These are phyloP conservation scores for Calephelis nemesis DNA, from an alignment of 1,140 invertebrate species.

Conservation along the genomic window DNA sequence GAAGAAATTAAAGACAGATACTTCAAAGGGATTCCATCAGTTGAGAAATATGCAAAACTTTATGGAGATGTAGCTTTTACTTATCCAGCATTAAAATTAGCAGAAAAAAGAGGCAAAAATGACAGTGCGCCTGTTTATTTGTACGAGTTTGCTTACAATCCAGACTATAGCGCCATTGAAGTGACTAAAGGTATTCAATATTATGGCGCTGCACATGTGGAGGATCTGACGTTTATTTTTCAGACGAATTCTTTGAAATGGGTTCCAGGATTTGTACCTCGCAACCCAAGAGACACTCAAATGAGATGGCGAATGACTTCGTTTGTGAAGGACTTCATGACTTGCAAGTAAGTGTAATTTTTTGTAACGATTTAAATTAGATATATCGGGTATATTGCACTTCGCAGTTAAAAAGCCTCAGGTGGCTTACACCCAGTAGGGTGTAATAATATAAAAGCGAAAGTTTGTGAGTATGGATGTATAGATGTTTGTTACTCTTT, in stretches of 20 bases:
- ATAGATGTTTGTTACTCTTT: no score
- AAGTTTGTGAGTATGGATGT: no score
- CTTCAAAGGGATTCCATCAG: constrained; percentile 34
- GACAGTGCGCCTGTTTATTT: constrained; percentile 39
- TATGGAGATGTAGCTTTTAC: constrained; percentile 43
- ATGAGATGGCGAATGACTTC: constrained; percentile 41
- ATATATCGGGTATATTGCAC: no score
- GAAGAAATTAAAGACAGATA: constrained; percentile 39
- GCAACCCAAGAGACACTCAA: constrained; percentile 20
- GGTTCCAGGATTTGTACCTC: constrained; percentile 16
- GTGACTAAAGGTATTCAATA: constrained; percentile 32
- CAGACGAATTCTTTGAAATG: constrained; percentile 39
- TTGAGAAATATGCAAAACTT: constrained; percentile 40
- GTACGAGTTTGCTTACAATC: constrained; percentile 49
- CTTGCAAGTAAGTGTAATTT: constrained; percentile 35
- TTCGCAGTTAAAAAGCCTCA: no score
- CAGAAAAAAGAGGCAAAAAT: constrained; percentile 28
- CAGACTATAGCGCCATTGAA: constrained; percentile 40
- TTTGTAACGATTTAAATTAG: no score
- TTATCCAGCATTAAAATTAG: constrained; percentile 48
- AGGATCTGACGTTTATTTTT: constrained; percentile 56
- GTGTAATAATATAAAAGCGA: no score
- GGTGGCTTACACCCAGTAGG: no score
- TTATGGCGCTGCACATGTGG: constrained; percentile 46
- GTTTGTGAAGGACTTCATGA: constrained; percentile 44